Evolutionary conservation across 2,888 invertebrate species (phyloP), one percentile per base, ranked within the genome.

Genomic region (Molanna angustata): DNA sequence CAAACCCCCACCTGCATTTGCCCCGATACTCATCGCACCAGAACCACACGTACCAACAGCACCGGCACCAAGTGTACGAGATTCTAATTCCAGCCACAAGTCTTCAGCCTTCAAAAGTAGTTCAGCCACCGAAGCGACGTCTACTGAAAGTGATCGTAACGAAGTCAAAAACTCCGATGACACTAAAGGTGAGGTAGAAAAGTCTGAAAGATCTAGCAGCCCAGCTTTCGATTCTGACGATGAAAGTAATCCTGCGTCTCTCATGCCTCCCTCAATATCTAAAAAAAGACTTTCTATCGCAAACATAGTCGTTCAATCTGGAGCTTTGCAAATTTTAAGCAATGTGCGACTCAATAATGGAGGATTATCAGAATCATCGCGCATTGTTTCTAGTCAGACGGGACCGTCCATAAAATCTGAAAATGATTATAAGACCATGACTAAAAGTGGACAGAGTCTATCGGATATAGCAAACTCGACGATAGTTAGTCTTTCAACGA

Each of bases 191-290:
- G 81, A 86, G 65, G 77, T 83, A 32, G 86, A 90, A 66, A 85
- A 84, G 62, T 83, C 84, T 3, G 90, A 91, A 63, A 78, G 94
- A 35, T 94, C 94, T 0, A 94, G 94, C 64, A 94, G 94, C 67
- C 85, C 93, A 1, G 93, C 93, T 0, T 96, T 95, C 67, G 95
- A 95, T 64, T 95, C 95, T 0, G 95, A 96, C 66, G 94, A 95
- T 57, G 95, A 96, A 64, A 88, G 88, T 57, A 58, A 58, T 40
- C 31, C 56, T 17, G 51, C 56, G 3, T 49, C 43, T 37, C 33
- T 49, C n/a, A 21, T 45, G 17, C 84, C 84, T 0, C 82, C 80
- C 57, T 71, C 76, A 1, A 79, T 77, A 50, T 63, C 74, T 1
- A 79, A 80, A 58, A 85, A 85, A 64, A 73, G 84, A 39, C 81